Percentiles rank a stretch among this genome's conserved stretches.
These are phyloP conservation scores for Enoplosus armatus DNA, from an alignment of 2,797 vertebrate species.

Conservation along the genomic window DNA sequence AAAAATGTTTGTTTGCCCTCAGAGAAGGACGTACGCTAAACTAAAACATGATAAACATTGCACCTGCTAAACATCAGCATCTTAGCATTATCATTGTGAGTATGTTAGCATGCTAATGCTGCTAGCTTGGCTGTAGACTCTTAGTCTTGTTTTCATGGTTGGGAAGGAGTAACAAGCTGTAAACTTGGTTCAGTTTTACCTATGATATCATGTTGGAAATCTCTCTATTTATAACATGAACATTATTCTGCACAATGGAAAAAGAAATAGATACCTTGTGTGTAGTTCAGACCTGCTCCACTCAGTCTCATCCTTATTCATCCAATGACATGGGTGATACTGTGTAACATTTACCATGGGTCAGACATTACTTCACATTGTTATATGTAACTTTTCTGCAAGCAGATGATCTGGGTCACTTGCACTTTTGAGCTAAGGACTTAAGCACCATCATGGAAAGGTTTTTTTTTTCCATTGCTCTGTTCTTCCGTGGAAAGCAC, in stretches of 20 bases:
- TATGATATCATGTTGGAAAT: conserved; percentile 3
- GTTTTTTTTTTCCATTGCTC: conserved; percentile 58
- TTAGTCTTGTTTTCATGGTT: background rate
- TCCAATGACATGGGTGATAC: conserved; percentile 4
- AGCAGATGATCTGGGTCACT: conserved; percentile 49
- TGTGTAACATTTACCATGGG: conserved; percentile 13
- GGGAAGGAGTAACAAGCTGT: background rate
- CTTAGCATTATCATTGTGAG: background rate
- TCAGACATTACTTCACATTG: conserved; percentile 46
- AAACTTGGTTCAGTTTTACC: conserved; percentile 4
- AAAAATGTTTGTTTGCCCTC: background rate
- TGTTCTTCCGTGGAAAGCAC: conserved; percentile 69
- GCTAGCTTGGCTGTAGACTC: background rate
- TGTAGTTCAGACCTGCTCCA: conserved; percentile 2
- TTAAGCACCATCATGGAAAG: conserved; percentile 66
- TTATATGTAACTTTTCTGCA: conserved; percentile 26
- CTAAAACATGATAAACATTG: background rate
- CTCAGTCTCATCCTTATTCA: background rate
- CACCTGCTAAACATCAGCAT: background rate
- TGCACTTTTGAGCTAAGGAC: conserved; percentile 54
- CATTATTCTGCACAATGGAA: conserved; percentile 5
- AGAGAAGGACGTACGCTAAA: background rate
- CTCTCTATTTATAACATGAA: background rate
- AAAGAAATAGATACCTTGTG: background rate
- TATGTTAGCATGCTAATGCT: background rate